phyloP scores from a whole-genome alignment of 1,140 invertebrate species.

The Myzus persicae region DNA sequence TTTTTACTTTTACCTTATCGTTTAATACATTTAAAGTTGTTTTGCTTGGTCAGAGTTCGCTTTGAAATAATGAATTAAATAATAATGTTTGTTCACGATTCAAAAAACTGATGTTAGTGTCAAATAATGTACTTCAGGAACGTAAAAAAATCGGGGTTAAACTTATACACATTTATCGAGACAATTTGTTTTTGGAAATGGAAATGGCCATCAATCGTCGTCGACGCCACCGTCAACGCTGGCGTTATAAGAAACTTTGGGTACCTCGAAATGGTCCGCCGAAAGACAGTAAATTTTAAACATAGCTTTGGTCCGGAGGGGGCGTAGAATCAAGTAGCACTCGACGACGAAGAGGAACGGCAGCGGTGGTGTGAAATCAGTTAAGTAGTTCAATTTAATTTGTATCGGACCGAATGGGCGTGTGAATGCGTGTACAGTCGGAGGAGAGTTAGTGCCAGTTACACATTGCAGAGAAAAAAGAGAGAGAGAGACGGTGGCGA shows the following conservation, averaged over 20 bases:
- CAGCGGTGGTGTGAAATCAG: slow-evolving; percentile 32
- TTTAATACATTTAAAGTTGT: not conserved
- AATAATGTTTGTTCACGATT: not conserved
- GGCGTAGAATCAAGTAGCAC: not conserved
- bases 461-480: not conserved
- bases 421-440: not conserved
- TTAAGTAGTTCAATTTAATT: slow-evolving; percentile 57
- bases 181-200: not conserved
- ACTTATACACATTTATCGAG: not conserved
- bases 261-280: not conserved
- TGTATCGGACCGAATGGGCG: slow-evolving; percentile 46
- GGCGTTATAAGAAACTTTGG: not conserved
- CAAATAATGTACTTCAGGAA: not conserved
- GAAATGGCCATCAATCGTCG: slow-evolving; percentile 24
- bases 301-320: not conserved
- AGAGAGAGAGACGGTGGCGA: not conserved
- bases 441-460: not conserved
- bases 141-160: not conserved
- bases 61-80: slow-evolving; percentile 5
- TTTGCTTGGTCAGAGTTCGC: not conserved
- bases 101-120: not conserved
- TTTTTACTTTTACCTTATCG: not conserved
- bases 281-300: slow-evolving; percentile 45
- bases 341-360: not conserved
- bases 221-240: not conserved